These are phyloP conservation scores for Epinephelus moara DNA, from an alignment of 2,113 vertebrate genomes.

Conservation along the genomic window DNA sequence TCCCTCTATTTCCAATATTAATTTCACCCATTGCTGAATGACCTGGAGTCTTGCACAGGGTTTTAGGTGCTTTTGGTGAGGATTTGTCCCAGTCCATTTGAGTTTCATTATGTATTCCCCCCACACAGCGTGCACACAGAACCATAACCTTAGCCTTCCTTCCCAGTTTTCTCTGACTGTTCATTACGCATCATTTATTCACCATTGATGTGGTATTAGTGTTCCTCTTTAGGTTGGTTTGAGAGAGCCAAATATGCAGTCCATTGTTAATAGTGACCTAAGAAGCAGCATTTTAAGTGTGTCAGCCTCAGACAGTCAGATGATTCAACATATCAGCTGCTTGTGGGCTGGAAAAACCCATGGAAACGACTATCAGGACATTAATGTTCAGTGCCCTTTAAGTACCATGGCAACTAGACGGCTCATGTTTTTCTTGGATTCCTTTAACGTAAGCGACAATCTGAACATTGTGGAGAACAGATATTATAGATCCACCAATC, in stretches of 20 bases:
- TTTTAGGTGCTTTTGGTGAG: constrained; percentile 3
- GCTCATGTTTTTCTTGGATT: background rate
- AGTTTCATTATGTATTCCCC: constrained; percentile 12
- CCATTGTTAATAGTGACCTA: background rate
- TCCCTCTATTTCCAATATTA: constrained; percentile 8
- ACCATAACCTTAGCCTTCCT: constrained; percentile 17
- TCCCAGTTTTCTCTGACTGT: background rate
- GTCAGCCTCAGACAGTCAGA: constrained; percentile 2
- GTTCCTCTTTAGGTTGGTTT: constrained; percentile 12
- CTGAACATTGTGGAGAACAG: background rate
- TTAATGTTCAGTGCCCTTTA: background rate
- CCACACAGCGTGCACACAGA: background rate
- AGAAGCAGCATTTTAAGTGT: background rate
- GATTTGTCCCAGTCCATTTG: background rate
- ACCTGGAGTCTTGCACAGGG: background rate
- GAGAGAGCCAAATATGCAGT: background rate
- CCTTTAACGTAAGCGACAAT: background rate
- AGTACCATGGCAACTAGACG: background rate
- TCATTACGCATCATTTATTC: constrained; percentile 33
- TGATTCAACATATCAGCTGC: constrained; percentile 36
- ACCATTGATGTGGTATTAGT: constrained; percentile 23
- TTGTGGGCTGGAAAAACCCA: constrained; percentile 1
- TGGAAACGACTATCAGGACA: background rate
- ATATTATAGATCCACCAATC: background rate
- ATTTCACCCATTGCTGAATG: background rate